Evolutionary conservation across 2,888 invertebrate species (phyloP), one percentile per base, ranked within the genome.

Genomic region (Drosophila demipolita): DNA sequence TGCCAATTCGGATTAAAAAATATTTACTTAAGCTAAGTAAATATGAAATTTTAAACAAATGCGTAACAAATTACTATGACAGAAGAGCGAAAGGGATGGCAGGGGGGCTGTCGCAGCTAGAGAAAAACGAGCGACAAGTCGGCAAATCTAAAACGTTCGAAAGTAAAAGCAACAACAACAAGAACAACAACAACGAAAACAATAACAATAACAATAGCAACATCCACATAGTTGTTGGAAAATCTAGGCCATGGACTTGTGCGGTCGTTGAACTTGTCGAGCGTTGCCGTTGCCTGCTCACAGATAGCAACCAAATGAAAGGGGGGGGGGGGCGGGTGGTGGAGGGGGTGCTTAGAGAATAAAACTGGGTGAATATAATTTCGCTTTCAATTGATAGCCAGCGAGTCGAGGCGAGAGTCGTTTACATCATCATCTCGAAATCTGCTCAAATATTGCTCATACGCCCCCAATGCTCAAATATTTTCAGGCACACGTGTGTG

Each of bases 221-320:
- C 76, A 80, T 72, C 73, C 82, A 62, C 76, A 64, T 66, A 74
- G 72, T 73, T 80, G 78, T 78, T 85, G 82, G 73, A 81, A 83
- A 90, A 92, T 92, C 85, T 93, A 92, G 93, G 93, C 92, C 93
- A 93, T 89, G 93, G 92, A 92, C 92, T 87, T 85, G 85, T 84
- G 73, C 91, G 93, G 92, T 92, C 93, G 91, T 91, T 93, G 93
- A 92, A 92, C 93, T 91, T 90, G 84, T 78, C 85, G 66, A 79
- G 80, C 71, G 76, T 45, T 23, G 45, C 42, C 55, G 63, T 71
- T 67, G 63, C 66, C 61, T 35, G 52, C 61, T 65, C 38, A 40
- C 35, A 50, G 49, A 70, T 67, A 63, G 66, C 48, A 54, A 58
- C 49, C 15, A 53, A 55, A 38, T 20, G 7, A 32, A 17, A n/a